Percentiles rank a stretch among this genome's conserved stretches.
These are phyloP conservation scores for Osmerus mordax DNA, from an alignment of 2,113 vertebrate species.

Conservation along the genomic window DNA sequence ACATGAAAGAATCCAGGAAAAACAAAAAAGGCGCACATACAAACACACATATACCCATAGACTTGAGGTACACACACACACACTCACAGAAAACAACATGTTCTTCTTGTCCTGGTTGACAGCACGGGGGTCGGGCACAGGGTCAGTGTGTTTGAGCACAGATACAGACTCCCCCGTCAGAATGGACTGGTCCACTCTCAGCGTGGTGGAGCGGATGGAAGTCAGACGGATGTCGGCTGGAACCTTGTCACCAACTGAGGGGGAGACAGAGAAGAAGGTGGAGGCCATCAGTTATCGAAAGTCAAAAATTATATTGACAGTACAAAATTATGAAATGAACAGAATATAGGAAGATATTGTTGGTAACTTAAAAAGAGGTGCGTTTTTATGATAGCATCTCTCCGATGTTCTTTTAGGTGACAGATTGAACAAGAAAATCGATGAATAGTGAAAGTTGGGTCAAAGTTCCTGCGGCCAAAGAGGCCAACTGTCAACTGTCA, in stretches of 20 bases:
- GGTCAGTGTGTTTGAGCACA: slow-evolving; percentile 76
- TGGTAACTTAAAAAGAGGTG: no score
- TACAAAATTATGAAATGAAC: no score
- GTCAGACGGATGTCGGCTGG: slow-evolving; percentile 87
- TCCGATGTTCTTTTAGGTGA: no score
- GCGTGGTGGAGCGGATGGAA: slow-evolving; percentile 87
- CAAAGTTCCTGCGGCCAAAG: no score
- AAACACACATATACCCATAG: not conserved
- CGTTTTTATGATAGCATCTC: no score
- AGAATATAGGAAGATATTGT: no score
- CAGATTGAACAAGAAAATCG: no score
- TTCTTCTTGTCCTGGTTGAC: slow-evolving; percentile 81
- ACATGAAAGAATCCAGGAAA: not conserved
- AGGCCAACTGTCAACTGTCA: not conserved
- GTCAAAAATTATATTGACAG: no score
- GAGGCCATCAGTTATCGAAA: no score
- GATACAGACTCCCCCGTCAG: slow-evolving; percentile 83
- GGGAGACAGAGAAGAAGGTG: not conserved
- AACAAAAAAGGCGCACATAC: not conserved
- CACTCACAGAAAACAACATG: slow-evolving; percentile 78
- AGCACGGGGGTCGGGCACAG: slow-evolving; percentile 74
- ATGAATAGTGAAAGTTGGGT: no score
- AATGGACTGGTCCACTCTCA: slow-evolving; percentile 91
- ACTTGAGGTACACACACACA: slow-evolving; percentile 4
- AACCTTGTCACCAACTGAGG: slow-evolving; percentile 89